Base-by-base conservation (phyloP, 2,888 invertebrate species). In the Epinotia bilunana region DNA sequence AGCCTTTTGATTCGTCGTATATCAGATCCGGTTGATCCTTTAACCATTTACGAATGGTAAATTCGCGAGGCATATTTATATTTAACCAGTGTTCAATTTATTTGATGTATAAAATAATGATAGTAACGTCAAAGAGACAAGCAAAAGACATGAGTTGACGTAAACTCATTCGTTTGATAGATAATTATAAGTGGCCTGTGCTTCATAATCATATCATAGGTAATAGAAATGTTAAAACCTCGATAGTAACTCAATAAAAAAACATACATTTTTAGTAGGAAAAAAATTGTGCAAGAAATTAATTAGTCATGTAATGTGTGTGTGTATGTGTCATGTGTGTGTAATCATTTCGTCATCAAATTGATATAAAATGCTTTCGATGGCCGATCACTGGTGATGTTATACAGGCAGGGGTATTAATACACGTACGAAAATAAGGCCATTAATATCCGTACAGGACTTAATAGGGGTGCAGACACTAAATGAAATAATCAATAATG, bases 221-320 rank as follows among this genome's bases (percentile, higher is more conserved):
- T 58, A 58, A 58, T 58, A 58, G 23, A 58, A 58, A 58, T 58
- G 57, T 58, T 58, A 58, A 20, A 58, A 58, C 18, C 57, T 18
- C 23, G 20, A 58, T 58, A 58, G 18, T 46, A 46, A 46, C 46
- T 46, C 46, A 46, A 46, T 46, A 58, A 58, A 58, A 58, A 20
- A 57, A n/a, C n/a, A 53, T 16, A n/a, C n/a, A 53, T 53, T 6
- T 53, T 53, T n/a, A 53, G 16, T 53, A 16, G 16, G n/a, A 53
- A 53, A 16, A 53, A 57, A 57, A 57, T 57, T 57, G 18, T 43
- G 43, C 43, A 43, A 43, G 43, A 43, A 43, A 43, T 43, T 43
- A 18, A 20, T 18, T 18, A 57, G 53, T 53, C 53, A n/a, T 28
- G 0, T 6, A 1, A 20, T 20, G n/a, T n/a, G n/a, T n/a, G n/a